Conservation (phyloP, 2,888 invertebrate genomes). For the Vannuccia rotundouncinata region DNA sequence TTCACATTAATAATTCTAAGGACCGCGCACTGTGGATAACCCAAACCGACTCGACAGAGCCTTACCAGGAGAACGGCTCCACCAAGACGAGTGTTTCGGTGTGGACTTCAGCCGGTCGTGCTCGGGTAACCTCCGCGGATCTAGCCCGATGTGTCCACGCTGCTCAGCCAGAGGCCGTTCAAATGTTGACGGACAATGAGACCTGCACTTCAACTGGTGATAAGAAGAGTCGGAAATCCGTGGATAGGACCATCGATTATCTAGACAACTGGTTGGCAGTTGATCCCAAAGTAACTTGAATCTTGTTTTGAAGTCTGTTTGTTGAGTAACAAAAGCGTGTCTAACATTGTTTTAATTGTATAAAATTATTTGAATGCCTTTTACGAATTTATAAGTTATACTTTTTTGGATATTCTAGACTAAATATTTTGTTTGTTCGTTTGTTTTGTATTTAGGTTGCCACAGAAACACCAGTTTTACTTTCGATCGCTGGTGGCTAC, state of each 20-base stretch:
- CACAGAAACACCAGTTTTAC: neutral
- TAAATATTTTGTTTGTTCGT: neutral
- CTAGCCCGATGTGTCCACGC: neutral
- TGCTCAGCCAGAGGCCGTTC: neutral
- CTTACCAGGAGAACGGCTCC: constrained; percentile 6
- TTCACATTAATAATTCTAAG: too few species aligned
- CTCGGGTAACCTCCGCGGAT: neutral
- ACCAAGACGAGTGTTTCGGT: neutral
- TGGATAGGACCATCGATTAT: neutral
- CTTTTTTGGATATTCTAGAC: neutral
- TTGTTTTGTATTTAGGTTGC: neutral
- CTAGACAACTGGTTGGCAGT: neutral
- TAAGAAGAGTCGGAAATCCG: constrained; percentile 1
- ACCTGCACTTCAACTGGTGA: neutral
- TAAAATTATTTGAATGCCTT: neutral
- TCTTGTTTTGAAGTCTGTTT: neutral
- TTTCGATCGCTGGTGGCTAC: constrained; percentile 17
- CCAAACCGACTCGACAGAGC: neutral
- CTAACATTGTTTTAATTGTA: neutral
- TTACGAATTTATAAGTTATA: neutral
- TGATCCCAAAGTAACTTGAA: neutral
- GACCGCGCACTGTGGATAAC: neutral
- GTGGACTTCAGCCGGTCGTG: neutral
- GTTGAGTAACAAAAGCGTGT: neutral
- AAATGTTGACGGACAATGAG: constrained; percentile 13